Evolutionary conservation across 2,797 vertebrate species (phyloP), one percentile per base, ranked within the genome.

Genomic region (Enteromius unitaeniatus): DNA sequence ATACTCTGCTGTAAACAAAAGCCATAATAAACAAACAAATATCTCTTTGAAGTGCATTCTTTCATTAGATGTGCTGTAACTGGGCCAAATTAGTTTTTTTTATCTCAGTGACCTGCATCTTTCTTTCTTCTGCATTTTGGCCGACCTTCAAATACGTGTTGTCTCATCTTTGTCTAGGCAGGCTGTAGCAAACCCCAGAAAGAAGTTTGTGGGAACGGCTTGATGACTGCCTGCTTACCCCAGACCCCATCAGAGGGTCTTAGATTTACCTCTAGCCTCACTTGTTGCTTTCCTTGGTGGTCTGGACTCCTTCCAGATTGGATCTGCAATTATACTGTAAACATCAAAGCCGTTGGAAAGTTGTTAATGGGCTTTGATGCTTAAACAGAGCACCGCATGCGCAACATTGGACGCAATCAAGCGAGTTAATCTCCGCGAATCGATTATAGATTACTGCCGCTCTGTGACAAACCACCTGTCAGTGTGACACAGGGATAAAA

Each of bases 321-420:
- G 76, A 34, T 67, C 84, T 74, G 78, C 86, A 92, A 91, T 93
- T 90, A 90, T 68, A 80, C 88, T 93, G 93, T 93, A 90, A 72
- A 69, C 84, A 78, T 76, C 76, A 74, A 53, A 51, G 89, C 87
- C 89, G 87, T 89, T 69, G 86, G 83, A 90, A 87, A 76, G 65
- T 40, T 83, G 84, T 90, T 88, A 85, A 87, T 85, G 84, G 87
- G 60, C 8, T 2, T 78, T 78, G 86, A 86, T 89, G 84, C 83
- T 78, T 69, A 77, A 62, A 80, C 64, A 83, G 89, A 89, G 84
- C 69, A 87, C 86, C 89, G 62, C 84, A 69, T 68, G 80, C 83
- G 81, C 82, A 89, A 82, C 83, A 76, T 79, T 87, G 55, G 80
- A 87, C 75, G 84, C 74, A 91, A 90, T 90, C 84, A 90, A 88